A percentile compares a stretch with the other conserved stretches of the same genome.
phyloP scores from a whole-genome alignment of 1,140 invertebrate species.

The Atopsyche davidsoni region DNA sequence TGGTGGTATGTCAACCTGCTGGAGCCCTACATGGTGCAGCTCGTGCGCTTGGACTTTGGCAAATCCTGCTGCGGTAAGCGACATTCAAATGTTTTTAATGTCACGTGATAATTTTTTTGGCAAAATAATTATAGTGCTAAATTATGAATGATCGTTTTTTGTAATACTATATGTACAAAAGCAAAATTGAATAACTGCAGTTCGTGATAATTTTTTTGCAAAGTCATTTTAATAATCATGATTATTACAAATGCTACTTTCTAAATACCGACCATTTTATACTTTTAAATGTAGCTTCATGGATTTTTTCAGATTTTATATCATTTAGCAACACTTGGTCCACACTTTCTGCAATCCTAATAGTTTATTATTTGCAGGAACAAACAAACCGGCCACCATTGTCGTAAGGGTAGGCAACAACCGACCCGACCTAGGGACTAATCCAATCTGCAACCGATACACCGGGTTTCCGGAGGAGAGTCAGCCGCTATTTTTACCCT shows the following conservation, averaged over 20 bases:
- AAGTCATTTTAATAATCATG: too few relatives aligned
- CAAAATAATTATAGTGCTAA: not conserved
- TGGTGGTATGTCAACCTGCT: conserved; percentile 96
- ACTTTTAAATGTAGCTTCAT: too few relatives aligned
- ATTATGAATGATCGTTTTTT: too few relatives aligned
- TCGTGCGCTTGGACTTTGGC: conserved; percentile 87
- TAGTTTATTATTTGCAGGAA: too few relatives aligned
- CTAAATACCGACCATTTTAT: too few relatives aligned
- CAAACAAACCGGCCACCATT: conserved; percentile 73
- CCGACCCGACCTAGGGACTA: conserved; percentile 85
- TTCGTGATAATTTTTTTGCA: too few relatives aligned
- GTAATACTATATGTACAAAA: too few relatives aligned
- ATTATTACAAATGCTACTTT: too few relatives aligned
- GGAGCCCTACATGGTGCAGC: conserved; percentile 92
- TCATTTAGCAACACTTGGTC: too few relatives aligned
- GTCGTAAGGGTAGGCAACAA: conserved; percentile 90
- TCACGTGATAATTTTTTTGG: not conserved
- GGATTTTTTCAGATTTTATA: too few relatives aligned
- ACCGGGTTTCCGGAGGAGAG: conserved; percentile 82
- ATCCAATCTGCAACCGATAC: conserved; percentile 89
- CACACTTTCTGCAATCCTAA: too few relatives aligned
- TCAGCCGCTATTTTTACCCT: conserved; percentile 85
- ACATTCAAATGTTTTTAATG: not conserved
- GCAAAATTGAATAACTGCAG: too few relatives aligned
- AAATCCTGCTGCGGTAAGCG: conserved; percentile 84